These are phyloP conservation scores for Rhyacophila evoluta DNA, from an alignment of 2,888 invertebrate species.

Conservation along the genomic window DNA sequence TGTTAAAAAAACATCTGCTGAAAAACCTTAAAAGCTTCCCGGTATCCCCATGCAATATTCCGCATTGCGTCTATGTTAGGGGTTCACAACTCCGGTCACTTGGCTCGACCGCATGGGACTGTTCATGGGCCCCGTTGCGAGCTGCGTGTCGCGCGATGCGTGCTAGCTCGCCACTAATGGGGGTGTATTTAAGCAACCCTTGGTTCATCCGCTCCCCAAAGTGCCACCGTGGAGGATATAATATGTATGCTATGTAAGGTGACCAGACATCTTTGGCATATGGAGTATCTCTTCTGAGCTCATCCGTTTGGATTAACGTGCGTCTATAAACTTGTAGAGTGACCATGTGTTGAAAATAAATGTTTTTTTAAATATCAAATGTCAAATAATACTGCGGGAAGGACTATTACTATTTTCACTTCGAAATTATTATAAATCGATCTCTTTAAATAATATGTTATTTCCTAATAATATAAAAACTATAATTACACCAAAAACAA, in stretches of 20 bases:
- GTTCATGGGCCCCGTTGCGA: background rate
- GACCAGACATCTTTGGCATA: conserved; percentile 10
- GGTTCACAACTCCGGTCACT: background rate
- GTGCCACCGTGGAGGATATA: background rate
- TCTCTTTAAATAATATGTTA: no score
- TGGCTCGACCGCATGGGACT: background rate
- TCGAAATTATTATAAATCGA: no score
- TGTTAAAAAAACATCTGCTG: background rate
- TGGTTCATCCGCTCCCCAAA: conserved; percentile 7
- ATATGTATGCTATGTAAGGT: background rate
- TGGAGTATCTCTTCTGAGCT: background rate
- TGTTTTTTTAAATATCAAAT: no score
- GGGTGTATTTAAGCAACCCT: conserved; percentile 24
- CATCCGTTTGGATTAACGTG: background rate
- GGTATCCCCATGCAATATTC: conserved; percentile 9
- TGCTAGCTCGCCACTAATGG: conserved; percentile 9
- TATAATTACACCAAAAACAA: no score
- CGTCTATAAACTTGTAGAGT: background rate
- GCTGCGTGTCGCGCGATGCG: conserved; percentile 14
- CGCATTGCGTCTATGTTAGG: conserved; percentile 22
- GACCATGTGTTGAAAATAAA: no score
- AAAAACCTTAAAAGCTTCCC: conserved; percentile 2
- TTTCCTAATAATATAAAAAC: no score
- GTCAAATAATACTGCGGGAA: no score
- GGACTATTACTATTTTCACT: no score